Evolutionary conservation across 64 coral and sea anemone species (phyloP).

Genomic region (Stylophora pistillata): DNA sequence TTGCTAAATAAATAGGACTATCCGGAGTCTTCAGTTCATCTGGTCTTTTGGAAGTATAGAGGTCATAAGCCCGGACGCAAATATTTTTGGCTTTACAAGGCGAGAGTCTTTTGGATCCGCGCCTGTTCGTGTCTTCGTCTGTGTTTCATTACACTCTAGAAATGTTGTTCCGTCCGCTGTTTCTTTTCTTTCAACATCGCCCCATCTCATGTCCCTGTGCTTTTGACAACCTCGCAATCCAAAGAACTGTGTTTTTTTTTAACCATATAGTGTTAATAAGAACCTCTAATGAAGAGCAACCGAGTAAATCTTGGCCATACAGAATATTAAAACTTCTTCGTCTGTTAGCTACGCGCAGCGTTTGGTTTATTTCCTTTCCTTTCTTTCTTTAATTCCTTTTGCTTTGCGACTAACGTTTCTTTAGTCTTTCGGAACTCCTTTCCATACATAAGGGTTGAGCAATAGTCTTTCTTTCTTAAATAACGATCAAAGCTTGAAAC

Average conservation of each 20-base stretch:
- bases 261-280: slow-evolving; percentile 53
- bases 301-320: slow-evolving; percentile 8
- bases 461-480: no score
- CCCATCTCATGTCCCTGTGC: no score
- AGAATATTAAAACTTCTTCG: no score
- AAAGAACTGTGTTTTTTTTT: slow-evolving; percentile 21
- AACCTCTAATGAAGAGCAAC: no score
- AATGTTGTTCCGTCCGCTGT: slow-evolving; percentile 25
- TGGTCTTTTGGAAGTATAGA: slow-evolving; percentile 35
- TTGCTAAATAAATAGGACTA: slow-evolving; percentile 47
- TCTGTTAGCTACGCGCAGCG: no score
- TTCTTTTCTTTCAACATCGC: slow-evolving; percentile 37
- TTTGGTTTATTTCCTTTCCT: no score
- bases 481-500: no score
- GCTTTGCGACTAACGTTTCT: no score
- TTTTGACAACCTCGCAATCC: slow-evolving; percentile 29
- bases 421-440: no score
- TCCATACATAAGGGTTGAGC: no score
- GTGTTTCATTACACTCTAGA: slow-evolving; percentile 23
- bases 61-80: slow-evolving; percentile 15
- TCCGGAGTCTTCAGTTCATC: not conserved
- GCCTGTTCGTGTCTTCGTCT: slow-evolving; percentile 33
- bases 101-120: slow-evolving; percentile 19
- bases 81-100: slow-evolving; percentile 46
- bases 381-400: no score